Evolutionary conservation across 2,113 vertebrate genomes (phyloP).

Genomic region (Rhynchomys soricoides): DNA sequence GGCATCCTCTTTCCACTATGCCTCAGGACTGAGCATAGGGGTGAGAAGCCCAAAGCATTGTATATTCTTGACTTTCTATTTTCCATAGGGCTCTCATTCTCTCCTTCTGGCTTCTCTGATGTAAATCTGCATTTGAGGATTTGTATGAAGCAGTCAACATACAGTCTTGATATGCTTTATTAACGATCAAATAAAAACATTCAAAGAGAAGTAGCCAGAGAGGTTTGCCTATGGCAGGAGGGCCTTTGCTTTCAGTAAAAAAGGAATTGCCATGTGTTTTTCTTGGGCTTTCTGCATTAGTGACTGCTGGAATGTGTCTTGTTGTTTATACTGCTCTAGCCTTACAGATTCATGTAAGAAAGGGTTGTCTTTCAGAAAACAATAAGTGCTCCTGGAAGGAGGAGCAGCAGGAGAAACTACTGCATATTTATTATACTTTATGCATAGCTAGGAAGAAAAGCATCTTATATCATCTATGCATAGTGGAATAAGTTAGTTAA

Average conservation of each 20-base stretch:
- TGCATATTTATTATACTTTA: not conserved
- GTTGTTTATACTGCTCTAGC: conserved; percentile 72
- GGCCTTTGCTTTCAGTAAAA: conserved; percentile 38
- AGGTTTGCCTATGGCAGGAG: conserved; percentile 64
- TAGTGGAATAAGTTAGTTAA: not conserved
- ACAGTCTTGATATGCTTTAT: conserved; percentile 58
- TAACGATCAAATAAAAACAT: conserved; percentile 77
- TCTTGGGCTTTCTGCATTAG: conserved; percentile 57
- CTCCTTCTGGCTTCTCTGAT: not conserved
- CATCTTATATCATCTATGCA: not conserved
- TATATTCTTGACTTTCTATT: conserved; percentile 55
- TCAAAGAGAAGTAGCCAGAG: conserved; percentile 38
- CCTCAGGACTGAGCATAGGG: conserved; percentile 62
- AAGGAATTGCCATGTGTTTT: conserved; percentile 51
- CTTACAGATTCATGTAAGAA: conserved; percentile 63
- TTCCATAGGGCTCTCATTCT: conserved; percentile 36
- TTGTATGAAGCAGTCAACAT: not conserved
- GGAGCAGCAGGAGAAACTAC: not conserved
- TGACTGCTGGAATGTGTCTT: conserved; percentile 39
- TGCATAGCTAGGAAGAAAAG: not conserved
- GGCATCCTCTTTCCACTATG: conserved; percentile 66
- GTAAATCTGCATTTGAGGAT: not conserved
- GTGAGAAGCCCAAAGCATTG: conserved; percentile 75
- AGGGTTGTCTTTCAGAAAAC: conserved; percentile 64
- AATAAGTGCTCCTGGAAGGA: not conserved